phyloP scores from a whole-genome alignment of 2,113 vertebrate genomes.

The Macrotis lagotis region DNA sequence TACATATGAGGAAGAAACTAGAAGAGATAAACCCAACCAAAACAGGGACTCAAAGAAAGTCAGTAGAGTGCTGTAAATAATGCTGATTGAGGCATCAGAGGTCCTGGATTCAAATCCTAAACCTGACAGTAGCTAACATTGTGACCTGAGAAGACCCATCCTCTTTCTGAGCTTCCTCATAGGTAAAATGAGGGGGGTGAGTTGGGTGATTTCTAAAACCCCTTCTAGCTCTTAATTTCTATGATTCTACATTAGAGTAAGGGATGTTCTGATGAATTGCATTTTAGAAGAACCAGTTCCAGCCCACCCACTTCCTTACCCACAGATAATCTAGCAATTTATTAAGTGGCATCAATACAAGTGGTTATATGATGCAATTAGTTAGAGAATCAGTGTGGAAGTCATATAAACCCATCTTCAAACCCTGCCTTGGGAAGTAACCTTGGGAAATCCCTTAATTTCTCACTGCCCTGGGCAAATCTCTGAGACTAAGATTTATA shows the following conservation, averaged over 20 bases:
- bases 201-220: neutral
- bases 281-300: neutral
- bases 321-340: neutral
- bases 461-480: neutral
- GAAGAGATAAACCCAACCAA: neutral
- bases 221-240: neutral
- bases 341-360: neutral
- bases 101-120: neutral
- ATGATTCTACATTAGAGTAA: neutral
- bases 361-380: neutral
- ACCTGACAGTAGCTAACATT: neutral
- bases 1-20: neutral
- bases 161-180: neutral
- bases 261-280: neutral
- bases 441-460: slow-evolving; percentile 13
- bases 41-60: neutral
- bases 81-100: neutral
- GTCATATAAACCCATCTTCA: neutral
- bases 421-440: neutral
- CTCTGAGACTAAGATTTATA: neutral
- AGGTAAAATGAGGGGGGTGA: neutral
- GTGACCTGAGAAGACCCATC: neutral
- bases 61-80: neutral
- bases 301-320: neutral
- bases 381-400: neutral